phyloP scores from a whole-genome alignment of 2,888 invertebrate species.

The Ephialtes manifestator region DNA sequence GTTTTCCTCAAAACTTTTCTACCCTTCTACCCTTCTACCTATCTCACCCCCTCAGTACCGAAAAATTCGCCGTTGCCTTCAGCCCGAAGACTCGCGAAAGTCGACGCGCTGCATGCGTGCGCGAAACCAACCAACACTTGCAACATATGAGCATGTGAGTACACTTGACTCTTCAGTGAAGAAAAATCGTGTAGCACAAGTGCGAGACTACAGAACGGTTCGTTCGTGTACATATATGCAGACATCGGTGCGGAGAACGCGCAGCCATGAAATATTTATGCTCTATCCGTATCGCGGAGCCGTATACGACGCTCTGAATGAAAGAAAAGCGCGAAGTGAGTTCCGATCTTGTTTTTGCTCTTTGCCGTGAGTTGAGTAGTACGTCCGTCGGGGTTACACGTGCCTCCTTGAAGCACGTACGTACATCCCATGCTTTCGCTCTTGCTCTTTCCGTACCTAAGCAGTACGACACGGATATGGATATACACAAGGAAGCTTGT shows the following conservation, averaged over 20 bases:
- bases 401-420: slow-evolving; percentile 20
- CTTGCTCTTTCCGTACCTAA: background rate
- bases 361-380: slow-evolving; percentile 26
- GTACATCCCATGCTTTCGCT: background rate
- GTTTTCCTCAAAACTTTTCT: slow-evolving; percentile 64
- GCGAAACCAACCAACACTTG: background rate
- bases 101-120: slow-evolving; percentile 49
- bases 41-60: slow-evolving; percentile 27
- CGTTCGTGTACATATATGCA: slow-evolving; percentile 14
- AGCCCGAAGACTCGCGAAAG: slow-evolving; percentile 45
- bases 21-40: slow-evolving; percentile 22
- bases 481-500: slow-evolving; percentile 19
- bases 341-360: slow-evolving; percentile 68
- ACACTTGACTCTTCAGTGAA: slow-evolving; percentile 8
- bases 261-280: slow-evolving; percentile 82
- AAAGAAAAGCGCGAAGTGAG: slow-evolving; percentile 65
- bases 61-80: slow-evolving; percentile 34
- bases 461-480: background rate
- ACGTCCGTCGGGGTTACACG: slow-evolving; percentile 33
- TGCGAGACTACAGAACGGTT: slow-evolving; percentile 19
- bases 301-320: slow-evolving; percentile 36
- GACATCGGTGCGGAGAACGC: slow-evolving; percentile 22
- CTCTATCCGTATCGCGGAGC: slow-evolving; percentile 72
- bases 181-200: slow-evolving; percentile 16
- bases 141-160: slow-evolving; percentile 18